phyloP scores from a whole-genome alignment of 2,888 invertebrate genomes.

The Andricus quercusramuli region DNA sequence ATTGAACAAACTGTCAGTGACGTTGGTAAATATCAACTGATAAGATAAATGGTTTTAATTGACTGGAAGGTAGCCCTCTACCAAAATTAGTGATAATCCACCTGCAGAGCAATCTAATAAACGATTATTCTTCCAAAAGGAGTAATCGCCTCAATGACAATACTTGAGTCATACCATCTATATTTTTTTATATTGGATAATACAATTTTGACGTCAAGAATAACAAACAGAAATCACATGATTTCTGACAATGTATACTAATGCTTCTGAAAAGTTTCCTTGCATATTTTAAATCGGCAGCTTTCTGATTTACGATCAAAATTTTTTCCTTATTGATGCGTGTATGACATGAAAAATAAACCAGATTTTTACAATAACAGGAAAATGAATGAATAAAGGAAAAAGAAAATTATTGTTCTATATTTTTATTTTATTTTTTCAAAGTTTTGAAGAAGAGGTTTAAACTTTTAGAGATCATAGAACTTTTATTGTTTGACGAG shows the following conservation, averaged over 20 bases:
- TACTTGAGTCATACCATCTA: background rate
- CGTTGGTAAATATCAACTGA: constrained; percentile 70
- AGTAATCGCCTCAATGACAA: background rate
- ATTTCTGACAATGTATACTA: background rate
- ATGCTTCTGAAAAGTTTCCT: background rate
- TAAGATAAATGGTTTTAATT: constrained; percentile 74
- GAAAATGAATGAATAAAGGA: background rate
- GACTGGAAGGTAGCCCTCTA: constrained; percentile 57
- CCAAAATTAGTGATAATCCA: constrained; percentile 44
- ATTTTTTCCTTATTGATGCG: background rate
- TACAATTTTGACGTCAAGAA: constrained; percentile 15
- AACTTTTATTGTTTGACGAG: background rate
- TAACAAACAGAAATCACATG: constrained; percentile 17
- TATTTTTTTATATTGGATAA: background rate
- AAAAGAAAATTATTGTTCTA: too few species aligned
- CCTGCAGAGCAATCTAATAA: background rate
- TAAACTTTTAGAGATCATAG: too few species aligned
- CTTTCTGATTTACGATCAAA: background rate
- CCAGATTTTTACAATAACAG: background rate
- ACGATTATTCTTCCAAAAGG: background rate
- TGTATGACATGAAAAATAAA: background rate
- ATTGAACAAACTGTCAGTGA: constrained; percentile 63
- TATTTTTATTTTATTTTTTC: background rate
- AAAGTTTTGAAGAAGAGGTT: too few species aligned
- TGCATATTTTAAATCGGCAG: background rate